Evolutionary conservation across 2,113 vertebrate species (phyloP).

Genomic region (Monarcha castaneiventris): DNA sequence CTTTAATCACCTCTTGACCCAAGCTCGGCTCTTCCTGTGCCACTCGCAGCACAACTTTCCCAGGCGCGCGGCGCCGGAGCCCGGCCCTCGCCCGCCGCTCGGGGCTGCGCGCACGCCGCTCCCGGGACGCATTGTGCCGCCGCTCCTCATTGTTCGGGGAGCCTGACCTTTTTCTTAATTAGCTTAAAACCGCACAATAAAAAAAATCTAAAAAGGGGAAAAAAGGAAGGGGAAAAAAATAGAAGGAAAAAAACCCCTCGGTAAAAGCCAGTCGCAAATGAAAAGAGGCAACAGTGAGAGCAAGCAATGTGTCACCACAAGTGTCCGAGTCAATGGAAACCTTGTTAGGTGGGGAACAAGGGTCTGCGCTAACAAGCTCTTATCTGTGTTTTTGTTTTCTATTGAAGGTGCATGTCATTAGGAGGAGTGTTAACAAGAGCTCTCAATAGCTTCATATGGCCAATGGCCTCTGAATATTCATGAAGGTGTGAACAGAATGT

Average conservation of each 20-base stretch:
- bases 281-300: constrained; percentile 59
- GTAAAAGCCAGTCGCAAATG: constrained; percentile 41
- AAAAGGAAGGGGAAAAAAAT: background rate
- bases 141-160: background rate
- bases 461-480: constrained; percentile 68
- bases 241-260: background rate
- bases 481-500: constrained; percentile 68
- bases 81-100: background rate
- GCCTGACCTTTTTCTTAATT: constrained; percentile 56
- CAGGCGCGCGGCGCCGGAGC: background rate
- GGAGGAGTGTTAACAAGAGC: constrained; percentile 64
- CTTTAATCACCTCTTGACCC: constrained; percentile 11
- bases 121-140: background rate
- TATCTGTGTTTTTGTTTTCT: constrained; percentile 65
- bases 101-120: background rate
- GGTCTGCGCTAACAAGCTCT: constrained; percentile 61
- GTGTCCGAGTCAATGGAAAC: constrained; percentile 64
- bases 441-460: constrained; percentile 61
- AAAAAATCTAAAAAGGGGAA: background rate
- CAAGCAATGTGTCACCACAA: constrained; percentile 65
- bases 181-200: constrained; percentile 47
- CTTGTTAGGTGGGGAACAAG: constrained; percentile 64
- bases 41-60: background rate
- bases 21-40: background rate
- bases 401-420: constrained; percentile 67